These are phyloP conservation scores for Gnathonemus echidnorhynchus DNA, from an alignment of 2,113 vertebrate species.

Conservation along the genomic window DNA sequence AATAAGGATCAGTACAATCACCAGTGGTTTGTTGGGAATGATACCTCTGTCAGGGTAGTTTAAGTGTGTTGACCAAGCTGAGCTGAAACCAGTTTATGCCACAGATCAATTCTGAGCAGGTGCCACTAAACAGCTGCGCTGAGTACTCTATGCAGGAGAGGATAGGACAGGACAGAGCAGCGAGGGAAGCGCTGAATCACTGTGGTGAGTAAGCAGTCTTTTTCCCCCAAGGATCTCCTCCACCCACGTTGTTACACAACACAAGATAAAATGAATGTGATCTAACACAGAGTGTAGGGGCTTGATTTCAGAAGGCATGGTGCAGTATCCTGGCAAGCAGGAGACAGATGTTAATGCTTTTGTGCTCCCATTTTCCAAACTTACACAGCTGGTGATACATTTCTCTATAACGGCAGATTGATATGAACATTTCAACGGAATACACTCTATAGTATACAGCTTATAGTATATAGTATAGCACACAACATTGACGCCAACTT, in stretches of 20 bases:
- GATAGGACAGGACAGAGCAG: not conserved
- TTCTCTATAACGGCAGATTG: not conserved
- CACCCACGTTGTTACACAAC: slow-evolving; percentile 6
- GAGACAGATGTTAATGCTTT: not conserved
- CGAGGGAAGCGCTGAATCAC: slow-evolving; percentile 7
- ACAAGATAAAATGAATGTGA: not conserved
- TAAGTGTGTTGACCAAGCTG: not conserved
- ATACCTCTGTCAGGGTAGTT: not conserved
- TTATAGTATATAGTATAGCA: not conserved
- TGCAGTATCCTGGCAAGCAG: not conserved
- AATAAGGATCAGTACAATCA: not conserved
- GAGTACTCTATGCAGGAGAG: not conserved
- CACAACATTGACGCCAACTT: not conserved
- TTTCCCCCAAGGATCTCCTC: slow-evolving; percentile 1
- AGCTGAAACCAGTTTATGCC: not conserved
- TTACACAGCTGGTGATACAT: not conserved
- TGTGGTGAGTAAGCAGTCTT: slow-evolving; percentile 12
- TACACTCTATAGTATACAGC: not conserved
- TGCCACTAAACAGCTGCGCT: not conserved
- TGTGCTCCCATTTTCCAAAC: not conserved
- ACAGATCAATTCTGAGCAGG: not conserved
- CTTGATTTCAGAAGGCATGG: not conserved
- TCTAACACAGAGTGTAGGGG: not conserved
- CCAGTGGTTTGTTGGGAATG: not conserved
- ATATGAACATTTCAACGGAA: not conserved